Percentiles rank a stretch among this genome's conserved stretches.
Evolutionary conservation across 2,888 invertebrate species (phyloP).

Genomic region (Kuschelorhynchus macadamiae): DNA sequence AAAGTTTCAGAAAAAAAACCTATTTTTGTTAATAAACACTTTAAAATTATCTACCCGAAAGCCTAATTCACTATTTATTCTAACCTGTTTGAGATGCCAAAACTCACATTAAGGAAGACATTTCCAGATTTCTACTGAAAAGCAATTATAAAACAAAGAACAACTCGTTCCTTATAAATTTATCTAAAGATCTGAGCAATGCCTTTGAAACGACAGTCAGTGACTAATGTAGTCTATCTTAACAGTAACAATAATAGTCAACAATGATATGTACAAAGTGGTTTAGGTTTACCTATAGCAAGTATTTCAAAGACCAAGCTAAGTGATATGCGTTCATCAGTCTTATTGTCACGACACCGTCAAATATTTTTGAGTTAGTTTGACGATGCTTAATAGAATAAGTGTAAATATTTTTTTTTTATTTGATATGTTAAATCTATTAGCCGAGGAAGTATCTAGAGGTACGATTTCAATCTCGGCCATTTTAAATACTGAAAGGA

Average conservation of each 20-base stretch:
- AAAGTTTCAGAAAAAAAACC: too few relatives aligned
- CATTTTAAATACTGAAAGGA: slow-evolving; percentile 92
- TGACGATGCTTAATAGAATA: slow-evolving; percentile 49
- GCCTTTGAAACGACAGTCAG: slow-evolving; percentile 61
- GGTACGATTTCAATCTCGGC: slow-evolving; percentile 91
- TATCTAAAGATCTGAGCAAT: slow-evolving; percentile 62
- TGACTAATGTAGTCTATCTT: slow-evolving; percentile 62
- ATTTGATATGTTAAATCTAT: slow-evolving; percentile 12
- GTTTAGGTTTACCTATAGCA: slow-evolving; percentile 49
- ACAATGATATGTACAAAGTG: slow-evolving; percentile 67
- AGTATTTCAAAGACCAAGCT: slow-evolving; percentile 49
- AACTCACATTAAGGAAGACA: slow-evolving; percentile 66
- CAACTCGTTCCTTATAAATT: slow-evolving; percentile 55
- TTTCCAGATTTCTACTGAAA: slow-evolving; percentile 64
- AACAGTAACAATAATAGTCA: slow-evolving; percentile 67
- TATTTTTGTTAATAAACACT: too few relatives aligned
- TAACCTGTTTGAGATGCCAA: slow-evolving; percentile 55
- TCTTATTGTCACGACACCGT: slow-evolving; percentile 65
- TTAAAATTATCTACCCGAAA: too few relatives aligned
- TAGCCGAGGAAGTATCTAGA: slow-evolving; percentile 74
- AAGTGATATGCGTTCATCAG: slow-evolving; percentile 53
- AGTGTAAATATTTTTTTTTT: slow-evolving; percentile 18
- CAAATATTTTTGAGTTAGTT: slow-evolving; percentile 53
- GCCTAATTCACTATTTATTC: slow-evolving; percentile 26
- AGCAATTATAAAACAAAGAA: slow-evolving; percentile 61